Evolutionary conservation across 2,888 invertebrate genomes (phyloP), one percentile per base, ranked within the genome.

Genomic region (Caradrina clavipalpis): DNA sequence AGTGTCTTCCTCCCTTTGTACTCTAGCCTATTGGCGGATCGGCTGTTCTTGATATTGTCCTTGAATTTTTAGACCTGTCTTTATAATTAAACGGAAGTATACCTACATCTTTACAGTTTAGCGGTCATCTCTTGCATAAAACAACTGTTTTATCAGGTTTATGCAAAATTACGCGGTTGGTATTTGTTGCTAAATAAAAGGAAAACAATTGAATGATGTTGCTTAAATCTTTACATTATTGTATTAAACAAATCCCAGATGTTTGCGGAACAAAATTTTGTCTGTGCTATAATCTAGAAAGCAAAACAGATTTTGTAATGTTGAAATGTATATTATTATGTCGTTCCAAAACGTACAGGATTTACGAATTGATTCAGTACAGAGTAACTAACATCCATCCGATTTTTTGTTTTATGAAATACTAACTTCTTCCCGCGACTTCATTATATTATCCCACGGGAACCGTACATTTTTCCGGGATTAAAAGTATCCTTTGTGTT

Each of bases 21-120:
- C 35, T 51, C 15, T 49, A 60, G 19, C 35, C 19, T 31, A 54
- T 57, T 57, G 45, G 49, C 17, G 63, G 64, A 80, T 59, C 50
- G 60, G 31, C 56, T 51, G 31, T 19, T 58, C 58, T 59, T 62
- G 69, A 69, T 62, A 66, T 51, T 61, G 35, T 69, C 76, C 77
- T 61, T 80, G 55, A 70, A 76, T 65, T 61, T 60, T 53, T 49
- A 42, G 21, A 45, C 31, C 17, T 15, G 39, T 60, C 47, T 60
- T 49, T 60, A 74, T 45, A 60, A 74, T 53, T 73, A 21, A 50
- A 60, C 39, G 21, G 49, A 66, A 78, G 49, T 61, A 60, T 61
- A 47, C 54, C 35, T 78, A 60, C 57, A 51, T 58, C 35, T 79
- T 55, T 53, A 13, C 47, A 59, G 61, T 49, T 67, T 79, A 63